Evolutionary conservation across 2,113 vertebrate species (phyloP), one percentile per base, ranked within the genome.

Genomic region (Melanotaenia duboulayi): DNA sequence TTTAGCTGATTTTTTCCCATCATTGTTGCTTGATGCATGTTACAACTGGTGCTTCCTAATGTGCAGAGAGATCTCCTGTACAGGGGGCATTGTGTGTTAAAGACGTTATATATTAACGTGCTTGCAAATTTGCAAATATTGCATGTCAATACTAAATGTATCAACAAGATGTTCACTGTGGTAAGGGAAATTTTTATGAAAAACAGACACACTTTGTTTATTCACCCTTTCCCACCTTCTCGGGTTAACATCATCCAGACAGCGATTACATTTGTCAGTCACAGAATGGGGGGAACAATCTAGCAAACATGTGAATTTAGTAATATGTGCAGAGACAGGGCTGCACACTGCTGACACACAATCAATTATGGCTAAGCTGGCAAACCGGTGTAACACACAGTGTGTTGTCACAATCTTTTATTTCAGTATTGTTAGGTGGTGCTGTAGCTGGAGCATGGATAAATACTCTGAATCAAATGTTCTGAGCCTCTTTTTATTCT

Each of bases 261-360:
- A 24, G 25, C 4, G 5, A 66, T 49, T 73, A 56, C 39, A 42
- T 73, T 49, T 48, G 4, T 66, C 48, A 66, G 13, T 52, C 39
- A n/a, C 19, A 16, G 56, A 65, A 51, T 19, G 25, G 39, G 32
- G 17, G 5, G 17, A 55, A 23, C 42, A 61, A 44, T 51, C 20
- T 17, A 48, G 9, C 3, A 57, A n/a, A 25, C 13, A 54, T 54
- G 22, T 2, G 11, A 48, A 48, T 20, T 13, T 22, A 48, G 23
- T 56, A 42, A 42, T 3, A 42, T 51, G 20, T 65, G 14, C 20
- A 23, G 49, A 52, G 32, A 40, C 9, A 14, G 20, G 20, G 3
- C 2, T n/a, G 32, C 19, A 2, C 37, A 40, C 14, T 24, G 14
- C 25, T 12, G 8, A 32, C 7, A 14, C 42, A 11, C 7, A 9